Base-by-base conservation (phyloP, 2,797 vertebrate species). In the Serranus cabrilla region DNA sequence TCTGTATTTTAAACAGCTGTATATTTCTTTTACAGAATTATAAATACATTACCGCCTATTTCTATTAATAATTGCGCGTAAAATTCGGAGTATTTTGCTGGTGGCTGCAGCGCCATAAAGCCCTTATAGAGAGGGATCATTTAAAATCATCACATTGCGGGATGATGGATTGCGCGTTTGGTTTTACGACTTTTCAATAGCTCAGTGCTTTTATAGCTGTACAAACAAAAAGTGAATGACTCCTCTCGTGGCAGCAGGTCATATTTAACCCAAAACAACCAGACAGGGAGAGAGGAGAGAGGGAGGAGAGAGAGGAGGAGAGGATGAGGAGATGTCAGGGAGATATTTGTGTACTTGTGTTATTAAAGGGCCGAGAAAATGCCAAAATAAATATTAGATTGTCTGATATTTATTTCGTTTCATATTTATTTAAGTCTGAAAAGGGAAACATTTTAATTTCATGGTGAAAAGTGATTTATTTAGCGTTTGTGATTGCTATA, bases 151-250 rank as follows among this genome's bases (percentile, higher is more conserved):
- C 90, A 91, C 95, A 91, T 93, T 89, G 65, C 90, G 21, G 43
- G 88, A 93, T 97, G 97, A 98, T 97, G 96, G 96, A 97, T 96
- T 91, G 95, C 82, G 93, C 93, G 94, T 95, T 95, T 95, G 93
- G 77, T 96, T 97, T 97, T 97, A 96, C 94, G 96, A 95, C 96
- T 96, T 96, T 95, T 95, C 95, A 94, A 95, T 94, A 94, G 95
- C 96, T 95, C 93, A 91, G 92, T 87, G 95, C 94, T 96, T 96
- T 97, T 96, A 96, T 95, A 94, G 96, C 96, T 95, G 95, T 88
- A 94, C 96, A 96, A 96, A 97, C 96, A 96, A 91, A 34, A 95
- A 95, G 95, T 95, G 96, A 96, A 96, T 95, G 95, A 96, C 94
- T 97, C 94, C 91, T 95, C 94, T 89, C 77, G 87, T 91, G 88